Base-by-base conservation (phyloP, 1,140 invertebrate genomes). In the Apis laboriosa region DNA sequence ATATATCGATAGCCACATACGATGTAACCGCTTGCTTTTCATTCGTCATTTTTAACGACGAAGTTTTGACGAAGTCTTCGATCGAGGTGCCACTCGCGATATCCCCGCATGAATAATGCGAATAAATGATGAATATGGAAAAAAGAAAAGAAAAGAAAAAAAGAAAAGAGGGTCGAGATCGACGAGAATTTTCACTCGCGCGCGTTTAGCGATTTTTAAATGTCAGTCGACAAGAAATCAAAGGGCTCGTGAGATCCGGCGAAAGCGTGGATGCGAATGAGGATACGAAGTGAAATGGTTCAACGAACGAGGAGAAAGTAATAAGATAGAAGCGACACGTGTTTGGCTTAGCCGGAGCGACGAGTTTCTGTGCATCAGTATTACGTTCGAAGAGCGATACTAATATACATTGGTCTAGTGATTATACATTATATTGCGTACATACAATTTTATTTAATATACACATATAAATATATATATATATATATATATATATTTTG, bases 331-430 rank as follows among this genome's bases (percentile, higher is more conserved):
- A 8, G 13, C 19, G 15, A 60, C 34, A 51, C 9, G 15, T 21
- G 15, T 21, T 85, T 80, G 84, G 86, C 89, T 91, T 89, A 90
- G 88, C 84, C 81, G 87, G 82, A 73, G 82, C 89, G 84, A 91
- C 83, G 90, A 90, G 88, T 79, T 80, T 90, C 80, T 89, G 89
- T 83, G 89, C 90, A 93, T 94, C 92, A 93, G 92, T 94, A 93
- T 94, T 93, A 94, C 85, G 84, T 92, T 91, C 71, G 28, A 68
- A 67, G 91, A 91, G 82, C 88, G 88, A 91, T 92, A 91, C 87
- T 93, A 91, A 89, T 90, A 92, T 89, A 93, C 86, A 91, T 92
- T 90, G 88, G 91, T 91, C 91, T 92, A 92, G 90, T 88, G 91
- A 91, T 89, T 91, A 92, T 88, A 92, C 91, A 90, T 88, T 88